Conservation (phyloP, 2,113 vertebrate species). For the Lophius piscatorius region DNA sequence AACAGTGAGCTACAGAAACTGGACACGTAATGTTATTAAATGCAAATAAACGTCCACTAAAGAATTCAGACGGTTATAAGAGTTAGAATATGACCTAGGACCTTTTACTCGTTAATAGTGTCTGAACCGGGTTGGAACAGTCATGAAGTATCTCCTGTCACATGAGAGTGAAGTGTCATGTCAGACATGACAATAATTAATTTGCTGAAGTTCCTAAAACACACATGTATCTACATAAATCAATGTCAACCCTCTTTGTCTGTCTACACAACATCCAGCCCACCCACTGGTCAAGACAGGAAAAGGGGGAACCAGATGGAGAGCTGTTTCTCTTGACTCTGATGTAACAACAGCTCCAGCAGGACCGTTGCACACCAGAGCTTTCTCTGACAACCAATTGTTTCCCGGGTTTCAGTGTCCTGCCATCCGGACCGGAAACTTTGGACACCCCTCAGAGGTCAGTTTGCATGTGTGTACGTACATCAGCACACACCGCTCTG, state of each 20-base stretch:
- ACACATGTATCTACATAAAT: conserved; percentile 32
- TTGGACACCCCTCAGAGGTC: conserved; percentile 60
- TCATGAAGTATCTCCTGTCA: no score
- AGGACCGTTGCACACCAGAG: conserved; percentile 16
- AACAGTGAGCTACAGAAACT: no score
- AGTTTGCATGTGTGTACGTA: conserved; percentile 33
- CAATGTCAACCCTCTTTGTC: conserved; percentile 34
- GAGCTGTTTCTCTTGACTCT: conserved; percentile 45
- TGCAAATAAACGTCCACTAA: no score
- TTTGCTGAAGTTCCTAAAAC: no score
- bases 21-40: no score
- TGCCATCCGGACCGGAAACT: conserved; percentile 67
- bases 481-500: conserved; percentile 11
- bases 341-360: conserved; percentile 33
- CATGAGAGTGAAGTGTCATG: no score
- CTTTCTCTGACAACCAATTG: conserved; percentile 66
- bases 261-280: conserved; percentile 48
- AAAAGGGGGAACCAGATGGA: conserved; percentile 72
- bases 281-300: conserved; percentile 63
- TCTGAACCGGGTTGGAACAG: no score
- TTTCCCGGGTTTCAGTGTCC: conserved; percentile 71
- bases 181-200: no score
- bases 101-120: no score
- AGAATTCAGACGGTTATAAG: no score
- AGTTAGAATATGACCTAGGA: no score